phyloP scores from a whole-genome alignment of 2,888 invertebrate species.

The Caenorhabditis uteleia region DNA sequence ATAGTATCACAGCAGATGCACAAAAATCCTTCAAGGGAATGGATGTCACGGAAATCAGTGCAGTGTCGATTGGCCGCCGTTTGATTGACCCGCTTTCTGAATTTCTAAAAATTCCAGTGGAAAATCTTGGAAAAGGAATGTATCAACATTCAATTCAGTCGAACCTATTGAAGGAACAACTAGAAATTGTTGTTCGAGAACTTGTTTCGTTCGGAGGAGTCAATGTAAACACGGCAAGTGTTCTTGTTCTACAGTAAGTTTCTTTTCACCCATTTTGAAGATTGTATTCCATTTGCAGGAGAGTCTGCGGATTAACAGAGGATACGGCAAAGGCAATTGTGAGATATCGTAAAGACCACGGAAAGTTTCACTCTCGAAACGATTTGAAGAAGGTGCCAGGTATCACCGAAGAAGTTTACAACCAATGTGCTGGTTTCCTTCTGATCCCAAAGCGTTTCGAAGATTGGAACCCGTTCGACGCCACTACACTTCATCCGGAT shows the following conservation, averaged over 20 bases:
- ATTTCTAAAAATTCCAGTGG: slow-evolving; percentile 89
- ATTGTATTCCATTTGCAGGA: too few species aligned
- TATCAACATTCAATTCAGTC: slow-evolving; percentile 88
- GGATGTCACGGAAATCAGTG: slow-evolving; percentile 82
- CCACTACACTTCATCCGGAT: slow-evolving; percentile 90
- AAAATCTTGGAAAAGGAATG: slow-evolving; percentile 91
- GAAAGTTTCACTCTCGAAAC: slow-evolving; percentile 78
- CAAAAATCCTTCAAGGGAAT: slow-evolving; percentile 82
- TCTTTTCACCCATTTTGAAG: not conserved
- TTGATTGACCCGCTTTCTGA: slow-evolving; percentile 89
- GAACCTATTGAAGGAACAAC: slow-evolving; percentile 77
- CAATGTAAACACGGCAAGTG: slow-evolving; percentile 86
- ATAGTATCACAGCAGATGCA: slow-evolving; percentile 85
- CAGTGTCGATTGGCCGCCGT: slow-evolving; percentile 80
- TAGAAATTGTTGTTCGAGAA: slow-evolving; percentile 84
- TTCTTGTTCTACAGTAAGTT: slow-evolving; percentile 79
- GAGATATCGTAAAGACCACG: slow-evolving; percentile 78
- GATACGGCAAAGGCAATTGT: slow-evolving; percentile 82
- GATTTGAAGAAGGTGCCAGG: slow-evolving; percentile 82
- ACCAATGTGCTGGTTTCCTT: slow-evolving; percentile 74
- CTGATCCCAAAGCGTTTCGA: slow-evolving; percentile 17
- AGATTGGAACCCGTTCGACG: slow-evolving; percentile 75
- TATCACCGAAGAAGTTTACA: slow-evolving; percentile 83
- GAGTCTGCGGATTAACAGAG: slow-evolving; percentile 83
- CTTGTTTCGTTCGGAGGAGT: slow-evolving; percentile 92